Conservation (phyloP, 2,888 invertebrate genomes). For the Notocelia uddmanniana region DNA sequence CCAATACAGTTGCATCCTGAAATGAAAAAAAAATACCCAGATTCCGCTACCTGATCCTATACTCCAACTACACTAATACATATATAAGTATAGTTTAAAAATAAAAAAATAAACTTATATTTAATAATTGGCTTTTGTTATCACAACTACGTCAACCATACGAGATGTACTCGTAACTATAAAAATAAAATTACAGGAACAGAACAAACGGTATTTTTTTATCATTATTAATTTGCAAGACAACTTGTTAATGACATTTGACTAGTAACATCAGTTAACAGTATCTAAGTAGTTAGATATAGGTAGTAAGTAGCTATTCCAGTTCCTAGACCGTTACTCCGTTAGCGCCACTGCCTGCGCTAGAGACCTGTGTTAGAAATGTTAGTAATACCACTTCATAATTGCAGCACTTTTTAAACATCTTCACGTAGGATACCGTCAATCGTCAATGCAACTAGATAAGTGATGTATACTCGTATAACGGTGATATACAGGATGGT, state of each 20-base stretch:
- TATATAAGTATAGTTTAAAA: too few species aligned
- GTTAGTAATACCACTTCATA: conserved; percentile 28
- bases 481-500: conserved; percentile 4
- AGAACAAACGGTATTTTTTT: neutral
- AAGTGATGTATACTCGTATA: conserved; percentile 4
- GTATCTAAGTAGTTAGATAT: conserved; percentile 20
- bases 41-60: too few species aligned
- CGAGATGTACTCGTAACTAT: too few species aligned
- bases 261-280: conserved; percentile 35
- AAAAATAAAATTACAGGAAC: neutral
- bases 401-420: conserved; percentile 32
- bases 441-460: conserved; percentile 8
- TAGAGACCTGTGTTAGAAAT: conserved; percentile 26
- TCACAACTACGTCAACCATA: too few species aligned
- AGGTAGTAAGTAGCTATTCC: conserved; percentile 30
- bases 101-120: too few species aligned
- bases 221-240: conserved; percentile 7
- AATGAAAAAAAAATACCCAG: too few species aligned
- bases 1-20: too few species aligned
- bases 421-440: conserved; percentile 28
- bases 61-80: too few species aligned
- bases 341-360: conserved; percentile 48
- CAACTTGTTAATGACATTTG: conserved; percentile 13
- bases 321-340: conserved; percentile 48
- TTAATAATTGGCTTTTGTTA: too few species aligned